Evolutionary conservation across 2,797 vertebrate species (phyloP), one percentile per base, ranked within the genome.

Genomic region (Enoplosus armatus): DNA sequence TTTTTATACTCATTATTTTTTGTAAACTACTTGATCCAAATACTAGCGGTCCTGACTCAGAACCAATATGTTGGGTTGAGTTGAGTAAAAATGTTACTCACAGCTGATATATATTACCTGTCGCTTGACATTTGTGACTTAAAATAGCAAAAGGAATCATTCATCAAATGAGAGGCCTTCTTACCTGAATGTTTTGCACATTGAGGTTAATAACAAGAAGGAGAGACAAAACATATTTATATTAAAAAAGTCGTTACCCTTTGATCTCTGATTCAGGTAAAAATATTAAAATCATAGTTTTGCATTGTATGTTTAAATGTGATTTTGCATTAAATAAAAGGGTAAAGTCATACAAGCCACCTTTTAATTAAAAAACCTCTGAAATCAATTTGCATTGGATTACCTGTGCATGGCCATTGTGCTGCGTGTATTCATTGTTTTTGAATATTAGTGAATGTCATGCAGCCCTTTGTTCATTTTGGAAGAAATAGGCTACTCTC

Each of bases 1-100:
- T 48, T 59, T n/a, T 45, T 65, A 58, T 31, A 35, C 50, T 53
- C 31, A 47, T 56, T 69, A 35, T 70, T 65, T 41, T 80, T 66
- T 70, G 43, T n/a, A 2, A 72, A 22, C 39, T 59, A 7, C 27
- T 37, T 64, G 18, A 59, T 65, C 27, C 20, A 80, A 62, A 74
- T 37, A 14, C 67, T 67, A 45, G 4, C 62, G 66, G 54, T 53
- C 53, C 56, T 50, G 65, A 63, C 53, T 74, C 16, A 39, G 9
- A 41, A 27, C 64, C 45, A 54, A 33, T 72, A 47, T 18, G 24
- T n/a, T 53, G 20, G 56, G 45, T 35, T 35, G 33, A 35, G 37
- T 37, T n/a, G 8, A 41, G 10, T 31, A 59, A 20, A 55, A 43
- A 39, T n/a, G 33, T 26, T 33, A 47, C 16, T 27, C 24, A 29